Percentiles rank a stretch among this genome's conserved stretches.
These are phyloP conservation scores for Oconnorella tubifera DNA, from an alignment of 2,888 invertebrate genomes.

Conservation along the genomic window DNA sequence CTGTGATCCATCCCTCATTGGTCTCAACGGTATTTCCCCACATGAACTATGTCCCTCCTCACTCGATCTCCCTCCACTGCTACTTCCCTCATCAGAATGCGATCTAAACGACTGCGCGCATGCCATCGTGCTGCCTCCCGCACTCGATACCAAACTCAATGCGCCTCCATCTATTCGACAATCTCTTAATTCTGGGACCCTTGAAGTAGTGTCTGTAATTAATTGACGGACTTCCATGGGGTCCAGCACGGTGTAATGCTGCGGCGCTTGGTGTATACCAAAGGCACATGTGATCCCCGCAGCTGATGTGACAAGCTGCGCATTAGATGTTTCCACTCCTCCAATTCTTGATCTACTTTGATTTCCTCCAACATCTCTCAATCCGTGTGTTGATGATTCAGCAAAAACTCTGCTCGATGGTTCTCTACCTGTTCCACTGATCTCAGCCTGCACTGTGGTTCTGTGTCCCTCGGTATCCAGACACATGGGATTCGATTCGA, in stretches of 20 bases:
- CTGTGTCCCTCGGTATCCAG: too few relatives aligned
- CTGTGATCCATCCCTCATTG: conserved; percentile 27
- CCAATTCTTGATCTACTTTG: neutral
- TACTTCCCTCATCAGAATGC: neutral
- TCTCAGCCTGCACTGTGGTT: too few relatives aligned
- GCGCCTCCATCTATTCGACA: too few relatives aligned
- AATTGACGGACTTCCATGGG: conserved; percentile 18
- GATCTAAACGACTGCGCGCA: neutral
- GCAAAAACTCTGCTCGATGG: too few relatives aligned
- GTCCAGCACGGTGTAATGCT: conserved; percentile 32
- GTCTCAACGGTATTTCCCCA: conserved; percentile 33
- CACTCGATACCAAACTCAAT: too few relatives aligned
- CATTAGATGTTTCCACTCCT: neutral
- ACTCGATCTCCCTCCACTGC: conserved; percentile 3
- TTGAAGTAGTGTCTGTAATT: too few relatives aligned
- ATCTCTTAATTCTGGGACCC: too few relatives aligned
- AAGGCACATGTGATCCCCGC: neutral
- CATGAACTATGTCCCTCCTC: conserved; percentile 25
- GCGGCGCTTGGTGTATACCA: conserved; percentile 5
- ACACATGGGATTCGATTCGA: too few relatives aligned
- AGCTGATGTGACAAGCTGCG: neutral
- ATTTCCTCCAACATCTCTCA: neutral
- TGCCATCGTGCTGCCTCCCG: neutral
- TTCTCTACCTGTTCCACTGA: too few relatives aligned
- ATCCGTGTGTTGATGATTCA: neutral